Conservation (phyloP, 2,888 invertebrate species). For the Margaritifera margaritifera region DNA sequence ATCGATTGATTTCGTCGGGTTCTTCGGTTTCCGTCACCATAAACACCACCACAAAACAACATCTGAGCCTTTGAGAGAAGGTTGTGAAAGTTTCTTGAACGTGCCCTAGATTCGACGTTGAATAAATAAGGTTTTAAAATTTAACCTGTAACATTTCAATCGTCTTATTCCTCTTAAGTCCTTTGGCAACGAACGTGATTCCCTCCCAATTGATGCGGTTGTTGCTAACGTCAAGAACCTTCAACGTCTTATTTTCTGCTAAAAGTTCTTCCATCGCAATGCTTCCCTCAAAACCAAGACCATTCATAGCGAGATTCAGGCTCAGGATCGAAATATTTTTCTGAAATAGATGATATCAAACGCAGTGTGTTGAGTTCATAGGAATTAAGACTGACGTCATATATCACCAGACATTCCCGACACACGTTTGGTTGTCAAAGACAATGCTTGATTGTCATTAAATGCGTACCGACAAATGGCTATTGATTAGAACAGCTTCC, state of each 20-base stretch:
- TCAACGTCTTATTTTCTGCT: constrained; percentile 58
- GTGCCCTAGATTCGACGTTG: background rate
- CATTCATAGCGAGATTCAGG: constrained; percentile 68
- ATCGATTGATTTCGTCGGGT: too few relatives aligned
- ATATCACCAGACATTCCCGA: too few relatives aligned
- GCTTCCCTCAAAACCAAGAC: constrained; percentile 67
- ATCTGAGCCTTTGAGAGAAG: background rate
- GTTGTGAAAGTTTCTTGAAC: background rate
- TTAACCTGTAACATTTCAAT: constrained; percentile 65
- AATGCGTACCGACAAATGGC: too few relatives aligned
- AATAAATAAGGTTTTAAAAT: background rate
- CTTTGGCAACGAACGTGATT: constrained; percentile 60
- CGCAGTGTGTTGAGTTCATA: background rate
- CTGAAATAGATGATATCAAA: constrained; percentile 25
- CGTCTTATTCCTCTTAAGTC: constrained; percentile 58
- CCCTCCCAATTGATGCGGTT: constrained; percentile 71
- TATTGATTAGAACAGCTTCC: too few relatives aligned
- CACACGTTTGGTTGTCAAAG: too few relatives aligned
- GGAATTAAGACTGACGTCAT: too few relatives aligned
- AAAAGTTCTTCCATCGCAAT: constrained; percentile 64
- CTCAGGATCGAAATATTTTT: constrained; percentile 48
- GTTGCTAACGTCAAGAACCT: constrained; percentile 62
- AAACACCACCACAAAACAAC: too few relatives aligned
- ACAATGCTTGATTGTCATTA: background rate
- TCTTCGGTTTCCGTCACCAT: too few relatives aligned